phyloP scores from a whole-genome alignment of 2,797 vertebrate genomes.

The Borostomias antarcticus region DNA sequence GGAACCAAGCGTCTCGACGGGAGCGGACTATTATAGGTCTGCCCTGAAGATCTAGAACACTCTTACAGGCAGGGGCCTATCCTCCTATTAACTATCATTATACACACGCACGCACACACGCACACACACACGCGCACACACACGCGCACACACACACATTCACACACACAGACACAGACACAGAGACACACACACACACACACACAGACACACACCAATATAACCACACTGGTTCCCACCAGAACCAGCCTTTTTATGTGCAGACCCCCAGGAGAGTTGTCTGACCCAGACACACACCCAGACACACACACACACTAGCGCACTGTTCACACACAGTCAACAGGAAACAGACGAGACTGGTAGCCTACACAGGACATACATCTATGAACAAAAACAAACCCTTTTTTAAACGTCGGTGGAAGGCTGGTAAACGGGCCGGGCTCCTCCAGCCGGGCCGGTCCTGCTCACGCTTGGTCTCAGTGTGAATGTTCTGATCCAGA shows the following conservation, averaged over 20 bases:
- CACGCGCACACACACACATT: too few species aligned
- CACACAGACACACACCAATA: too few species aligned
- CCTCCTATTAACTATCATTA: not conserved
- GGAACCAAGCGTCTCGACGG: slow-evolving; percentile 30
- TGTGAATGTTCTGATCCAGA: too few species aligned
- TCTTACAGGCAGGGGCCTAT: not conserved
- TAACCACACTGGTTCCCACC: slow-evolving; percentile 45
- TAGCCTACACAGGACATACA: slow-evolving; percentile 68
- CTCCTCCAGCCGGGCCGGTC: too few species aligned
- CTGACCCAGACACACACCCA: slow-evolving; percentile 29
- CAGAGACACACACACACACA: too few species aligned
- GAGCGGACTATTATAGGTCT: slow-evolving; percentile 34
- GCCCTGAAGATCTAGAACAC: slow-evolving; percentile 22
- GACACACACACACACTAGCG: slow-evolving; percentile 32
- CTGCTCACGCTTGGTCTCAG: too few species aligned
- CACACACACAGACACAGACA: too few species aligned
- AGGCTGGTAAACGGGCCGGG: too few species aligned
- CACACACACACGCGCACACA: too few species aligned
- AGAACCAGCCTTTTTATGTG: slow-evolving; percentile 41
- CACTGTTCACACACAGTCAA: slow-evolving; percentile 58
- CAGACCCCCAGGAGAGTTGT: slow-evolving; percentile 46
- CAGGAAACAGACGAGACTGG: slow-evolving; percentile 76
- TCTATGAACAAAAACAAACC: slow-evolving; percentile 57
- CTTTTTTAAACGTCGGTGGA: slow-evolving; percentile 34
- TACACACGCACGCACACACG: not conserved